These are phyloP conservation scores for Lerista edwardsae DNA, from an alignment of 2,797 vertebrate species.

Conservation along the genomic window DNA sequence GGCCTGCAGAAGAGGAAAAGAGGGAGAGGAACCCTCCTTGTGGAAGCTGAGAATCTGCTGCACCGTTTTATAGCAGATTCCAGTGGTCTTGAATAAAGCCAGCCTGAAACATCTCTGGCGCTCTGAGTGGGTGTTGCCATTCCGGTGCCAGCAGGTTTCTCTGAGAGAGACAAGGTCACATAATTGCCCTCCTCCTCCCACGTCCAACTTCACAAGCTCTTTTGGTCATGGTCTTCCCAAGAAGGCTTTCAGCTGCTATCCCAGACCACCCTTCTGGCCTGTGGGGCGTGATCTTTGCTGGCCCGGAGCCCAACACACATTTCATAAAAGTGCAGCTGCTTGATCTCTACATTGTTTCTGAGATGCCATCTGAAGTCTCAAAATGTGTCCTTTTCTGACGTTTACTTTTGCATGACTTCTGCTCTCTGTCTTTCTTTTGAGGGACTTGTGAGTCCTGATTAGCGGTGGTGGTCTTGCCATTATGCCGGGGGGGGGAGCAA, in stretches of 20 bases:
- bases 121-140: accelerated
- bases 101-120: background rate
- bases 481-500: no score
- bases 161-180: background rate
- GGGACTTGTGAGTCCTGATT: background rate
- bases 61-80: no score
- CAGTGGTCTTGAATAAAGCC: accelerated
- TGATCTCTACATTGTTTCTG: background rate
- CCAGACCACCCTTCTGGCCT: background rate
- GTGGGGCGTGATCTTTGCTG: background rate
- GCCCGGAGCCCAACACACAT: conserved; percentile 22
- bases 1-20: no score
- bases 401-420: background rate
- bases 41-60: no score
- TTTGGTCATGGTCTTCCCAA: background rate
- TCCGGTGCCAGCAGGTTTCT: background rate
- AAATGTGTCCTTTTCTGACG: background rate
- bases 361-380: background rate
- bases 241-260: background rate
- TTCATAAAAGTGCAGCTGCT: conserved; percentile 54
- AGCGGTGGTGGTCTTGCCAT: no score
- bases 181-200: conserved; percentile 31
- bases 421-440: no score
- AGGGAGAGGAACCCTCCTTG: no score
- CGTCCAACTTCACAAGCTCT: conserved; percentile 34